A percentile compares a stretch with the other conserved stretches of the same genome.
Conservation (phyloP, 2,113 vertebrate species). For the Sinocyclocheilus anophthalmus region DNA sequence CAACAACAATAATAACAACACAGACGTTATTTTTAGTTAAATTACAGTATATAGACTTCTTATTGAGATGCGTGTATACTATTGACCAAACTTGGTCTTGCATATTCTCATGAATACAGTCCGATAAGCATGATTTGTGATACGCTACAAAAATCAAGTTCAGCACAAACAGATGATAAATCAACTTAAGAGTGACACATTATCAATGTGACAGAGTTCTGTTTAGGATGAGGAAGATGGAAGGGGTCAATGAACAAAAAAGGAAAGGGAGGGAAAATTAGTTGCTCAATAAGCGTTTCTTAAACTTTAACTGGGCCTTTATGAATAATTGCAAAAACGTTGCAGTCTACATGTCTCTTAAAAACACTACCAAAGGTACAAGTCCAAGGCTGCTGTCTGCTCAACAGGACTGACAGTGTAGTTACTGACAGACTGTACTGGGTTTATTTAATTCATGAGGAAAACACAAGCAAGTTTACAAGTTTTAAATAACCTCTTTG, state of each 20-base stretch:
- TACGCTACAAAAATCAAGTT: not conserved
- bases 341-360: not conserved
- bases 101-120: not conserved
- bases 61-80: not conserved
- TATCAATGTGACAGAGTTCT: constrained; percentile 3
- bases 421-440: not conserved
- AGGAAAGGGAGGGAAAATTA: not conserved
- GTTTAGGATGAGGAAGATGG: constrained; percentile 5
- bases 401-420: not conserved
- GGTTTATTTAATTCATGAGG: not conserved
- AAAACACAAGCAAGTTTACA: not conserved
- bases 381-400: constrained; percentile 21
- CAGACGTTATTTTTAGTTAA: not conserved
- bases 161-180: not conserved
- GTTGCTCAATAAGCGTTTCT: not conserved
- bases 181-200: not conserved
- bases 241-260: not conserved
- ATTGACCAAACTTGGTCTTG: not conserved
- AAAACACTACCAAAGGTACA: not conserved
- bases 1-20: too few species aligned
- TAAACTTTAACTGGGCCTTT: not conserved
- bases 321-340: not conserved
- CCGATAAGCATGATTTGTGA: not conserved
- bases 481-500: not conserved
- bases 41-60: not conserved